Percentiles rank a stretch among this genome's conserved stretches.
These are phyloP conservation scores for Bellardia pandia DNA, from an alignment of 2,888 invertebrate genomes.

Conservation along the genomic window DNA sequence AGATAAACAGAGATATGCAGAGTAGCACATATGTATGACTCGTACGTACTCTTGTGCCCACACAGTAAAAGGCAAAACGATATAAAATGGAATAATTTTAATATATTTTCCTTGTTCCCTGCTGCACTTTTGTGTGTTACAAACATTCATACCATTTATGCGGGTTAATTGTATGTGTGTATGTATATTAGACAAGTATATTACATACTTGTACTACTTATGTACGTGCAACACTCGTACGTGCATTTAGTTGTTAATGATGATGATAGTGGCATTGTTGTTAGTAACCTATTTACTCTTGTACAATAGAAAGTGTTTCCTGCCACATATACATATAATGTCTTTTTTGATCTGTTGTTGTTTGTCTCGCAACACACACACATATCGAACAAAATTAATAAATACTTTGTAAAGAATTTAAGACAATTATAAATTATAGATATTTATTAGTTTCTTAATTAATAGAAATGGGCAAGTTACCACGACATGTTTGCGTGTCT, in stretches of 20 bases:
- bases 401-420: neutral
- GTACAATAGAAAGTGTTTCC: neutral
- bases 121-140: constrained; percentile 28
- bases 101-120: constrained; percentile 1
- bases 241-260: constrained; percentile 18
- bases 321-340: neutral
- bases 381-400: neutral
- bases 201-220: neutral
- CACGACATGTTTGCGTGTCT: neutral
- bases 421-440: constrained; percentile 15
- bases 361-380: neutral
- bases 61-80: constrained; percentile 22
- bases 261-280: constrained; percentile 57
- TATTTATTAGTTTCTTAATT: neutral
- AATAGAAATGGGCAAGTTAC: constrained; percentile 2
- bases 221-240: constrained; percentile 22
- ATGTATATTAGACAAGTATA: neutral
- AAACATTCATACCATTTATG: constrained; percentile 13
- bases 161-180: constrained; percentile 1
- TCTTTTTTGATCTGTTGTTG: neutral
- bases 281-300: constrained; percentile 51
- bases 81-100: constrained; percentile 26
- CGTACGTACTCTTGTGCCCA: neutral
- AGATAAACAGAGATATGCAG: constrained; percentile 19
- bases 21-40: neutral